phyloP scores from a whole-genome alignment of 1,140 invertebrate species.

The Reticulitermes speratus region DNA sequence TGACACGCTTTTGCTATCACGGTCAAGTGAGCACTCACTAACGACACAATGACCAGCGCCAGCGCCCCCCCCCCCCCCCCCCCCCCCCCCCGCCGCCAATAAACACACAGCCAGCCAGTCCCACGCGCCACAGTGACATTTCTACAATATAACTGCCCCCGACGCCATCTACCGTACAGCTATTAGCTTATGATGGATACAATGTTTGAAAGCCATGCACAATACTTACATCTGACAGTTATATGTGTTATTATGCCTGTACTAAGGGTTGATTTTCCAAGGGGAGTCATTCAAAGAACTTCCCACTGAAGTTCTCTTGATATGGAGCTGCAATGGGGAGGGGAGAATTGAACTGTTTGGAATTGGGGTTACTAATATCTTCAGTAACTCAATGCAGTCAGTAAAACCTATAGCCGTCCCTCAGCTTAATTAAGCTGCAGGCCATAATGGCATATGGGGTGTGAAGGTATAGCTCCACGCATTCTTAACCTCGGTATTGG shows the following conservation, averaged over 20 bases:
- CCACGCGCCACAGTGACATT: background rate
- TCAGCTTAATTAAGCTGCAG: too few relatives aligned
- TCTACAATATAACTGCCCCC: background rate
- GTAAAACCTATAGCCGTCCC: too few relatives aligned
- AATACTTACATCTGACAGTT: background rate
- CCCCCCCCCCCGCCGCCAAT: background rate
- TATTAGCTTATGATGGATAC: background rate
- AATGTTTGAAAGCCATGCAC: conserved; percentile 15
- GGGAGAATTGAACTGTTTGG: background rate
- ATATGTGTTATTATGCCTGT: background rate
- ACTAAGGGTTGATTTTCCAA: conserved; percentile 10
- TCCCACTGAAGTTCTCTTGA: background rate
- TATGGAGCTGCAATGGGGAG: background rate
- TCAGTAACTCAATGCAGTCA: too few relatives aligned
- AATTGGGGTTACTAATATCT: too few relatives aligned
- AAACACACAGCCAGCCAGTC: background rate
- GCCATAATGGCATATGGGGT: too few relatives aligned
- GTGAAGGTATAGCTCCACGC: too few relatives aligned
- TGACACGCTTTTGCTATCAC: background rate
- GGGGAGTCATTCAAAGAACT: background rate
- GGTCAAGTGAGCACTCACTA: background rate
- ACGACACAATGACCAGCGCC: background rate
- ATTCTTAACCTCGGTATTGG: too few relatives aligned
- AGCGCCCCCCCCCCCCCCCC: background rate
- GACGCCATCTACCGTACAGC: background rate